phyloP scores from a whole-genome alignment of 2,888 invertebrate genomes.

The Saturnia japonica region DNA sequence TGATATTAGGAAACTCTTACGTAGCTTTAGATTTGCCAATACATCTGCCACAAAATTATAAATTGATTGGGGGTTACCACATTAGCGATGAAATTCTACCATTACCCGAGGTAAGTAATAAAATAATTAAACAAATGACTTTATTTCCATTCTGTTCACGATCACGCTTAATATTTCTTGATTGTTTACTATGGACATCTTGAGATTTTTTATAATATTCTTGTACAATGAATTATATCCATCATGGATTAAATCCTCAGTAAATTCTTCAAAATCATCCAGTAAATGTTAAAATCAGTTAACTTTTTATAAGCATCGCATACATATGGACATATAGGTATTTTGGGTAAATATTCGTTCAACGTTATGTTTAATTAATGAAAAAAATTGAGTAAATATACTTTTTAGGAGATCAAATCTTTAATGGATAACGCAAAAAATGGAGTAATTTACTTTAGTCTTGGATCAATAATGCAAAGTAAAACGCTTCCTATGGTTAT shows the following conservation, averaged over 20 bases:
- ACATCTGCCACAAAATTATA: constrained; percentile 54
- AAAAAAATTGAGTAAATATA: neutral
- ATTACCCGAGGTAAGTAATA: constrained; percentile 59
- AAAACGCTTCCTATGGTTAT: constrained; percentile 52
- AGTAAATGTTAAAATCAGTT: too few relatives aligned
- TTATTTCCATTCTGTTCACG: neutral
- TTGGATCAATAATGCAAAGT: constrained; percentile 65
- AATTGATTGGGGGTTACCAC: constrained; percentile 61
- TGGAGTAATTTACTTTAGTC: constrained; percentile 73
- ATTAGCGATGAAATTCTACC: constrained; percentile 49
- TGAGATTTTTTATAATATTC: too few relatives aligned
- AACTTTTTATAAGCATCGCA: too few relatives aligned
- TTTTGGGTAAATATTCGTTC: too few relatives aligned
- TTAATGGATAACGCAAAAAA: constrained; percentile 57
- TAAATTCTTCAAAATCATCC: neutral
- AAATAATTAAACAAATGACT: neutral
- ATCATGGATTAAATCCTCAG: too few relatives aligned
- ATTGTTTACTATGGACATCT: too few relatives aligned
- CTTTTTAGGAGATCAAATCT: constrained; percentile 50
- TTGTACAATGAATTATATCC: too few relatives aligned
- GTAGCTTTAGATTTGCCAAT: constrained; percentile 47
- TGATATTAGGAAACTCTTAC: constrained; percentile 54
- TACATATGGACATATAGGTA: too few relatives aligned
- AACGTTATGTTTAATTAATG: too few relatives aligned
- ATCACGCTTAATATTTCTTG: too few relatives aligned